phyloP scores from a whole-genome alignment of 1,140 invertebrate species.

The Drosophila rhopaloa region DNA sequence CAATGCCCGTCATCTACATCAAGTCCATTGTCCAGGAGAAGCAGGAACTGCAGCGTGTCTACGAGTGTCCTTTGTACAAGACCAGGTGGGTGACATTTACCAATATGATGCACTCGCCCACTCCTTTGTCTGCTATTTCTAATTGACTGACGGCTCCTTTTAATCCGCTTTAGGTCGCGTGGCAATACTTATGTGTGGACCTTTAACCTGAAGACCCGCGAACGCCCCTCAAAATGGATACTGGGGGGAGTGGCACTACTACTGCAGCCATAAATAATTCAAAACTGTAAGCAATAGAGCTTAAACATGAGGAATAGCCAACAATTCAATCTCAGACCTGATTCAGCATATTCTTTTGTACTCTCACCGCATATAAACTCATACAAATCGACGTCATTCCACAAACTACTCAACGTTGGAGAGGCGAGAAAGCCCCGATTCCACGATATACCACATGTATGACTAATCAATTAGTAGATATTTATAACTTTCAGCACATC shows the following conservation, averaged over 20 bases:
- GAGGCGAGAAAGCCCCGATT: constrained; percentile 2
- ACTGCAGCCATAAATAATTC: constrained; percentile 87
- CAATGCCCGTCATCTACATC: constrained; percentile 96
- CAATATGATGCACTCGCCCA: too few relatives aligned
- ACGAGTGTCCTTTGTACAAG: constrained; percentile 98
- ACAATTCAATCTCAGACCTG: not conserved
- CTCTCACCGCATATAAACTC: constrained; percentile 4
- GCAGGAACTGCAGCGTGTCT: constrained; percentile 93
- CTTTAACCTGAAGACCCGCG: constrained; percentile 96
- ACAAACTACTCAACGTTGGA: not conserved
- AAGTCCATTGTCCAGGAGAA: constrained; percentile 96
- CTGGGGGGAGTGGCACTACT: constrained; percentile 96
- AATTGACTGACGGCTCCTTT: constrained; percentile 11
- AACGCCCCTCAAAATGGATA: constrained; percentile 95
- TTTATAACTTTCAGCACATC: constrained; percentile 39
- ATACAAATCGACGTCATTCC: constrained; percentile 10
- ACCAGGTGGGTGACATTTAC: constrained; percentile 87
- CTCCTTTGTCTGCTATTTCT: not conserved
- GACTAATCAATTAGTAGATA: constrained; percentile 50
- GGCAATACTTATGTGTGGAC: constrained; percentile 98
- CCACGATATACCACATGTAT: constrained; percentile 18
- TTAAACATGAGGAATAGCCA: not conserved
- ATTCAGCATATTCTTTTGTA: not conserved
- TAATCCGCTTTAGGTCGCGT: constrained; percentile 85
- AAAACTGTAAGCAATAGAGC: too few relatives aligned